These are phyloP conservation scores for Tetragonisca angustula DNA, from an alignment of 2,888 invertebrate species.

Conservation along the genomic window DNA sequence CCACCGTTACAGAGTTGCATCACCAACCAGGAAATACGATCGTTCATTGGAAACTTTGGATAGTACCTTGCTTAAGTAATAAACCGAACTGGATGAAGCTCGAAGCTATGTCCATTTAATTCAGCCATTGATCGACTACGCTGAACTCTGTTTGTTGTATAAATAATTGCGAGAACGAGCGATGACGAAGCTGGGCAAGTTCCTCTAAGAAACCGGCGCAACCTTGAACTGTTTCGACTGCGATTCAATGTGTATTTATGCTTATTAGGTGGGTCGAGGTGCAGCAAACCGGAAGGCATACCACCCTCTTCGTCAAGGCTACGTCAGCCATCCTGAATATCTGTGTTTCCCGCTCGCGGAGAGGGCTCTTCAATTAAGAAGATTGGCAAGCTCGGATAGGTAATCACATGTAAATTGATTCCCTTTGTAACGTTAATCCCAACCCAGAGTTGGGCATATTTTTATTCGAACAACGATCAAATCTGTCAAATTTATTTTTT, in stretches of 20 bases:
- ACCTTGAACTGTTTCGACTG: background rate
- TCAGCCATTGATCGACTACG: no score
- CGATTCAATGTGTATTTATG: constrained; percentile 15
- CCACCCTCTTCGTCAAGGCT: constrained; percentile 47
- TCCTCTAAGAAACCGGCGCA: background rate
- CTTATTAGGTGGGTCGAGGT: constrained; percentile 12
- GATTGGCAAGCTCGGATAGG: constrained; percentile 53
- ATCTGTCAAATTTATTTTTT: no score
- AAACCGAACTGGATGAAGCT: no score
- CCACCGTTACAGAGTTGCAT: no score
- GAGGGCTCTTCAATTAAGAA: constrained; percentile 57
- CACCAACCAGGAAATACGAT: no score
- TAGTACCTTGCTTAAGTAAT: no score
- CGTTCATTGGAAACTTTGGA: no score
- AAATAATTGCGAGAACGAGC: no score
- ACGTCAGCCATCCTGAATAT: constrained; percentile 59
- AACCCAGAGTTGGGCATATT: no score
- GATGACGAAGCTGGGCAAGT: background rate
- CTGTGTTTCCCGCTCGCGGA: constrained; percentile 47
- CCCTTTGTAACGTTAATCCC: constrained; percentile 16
- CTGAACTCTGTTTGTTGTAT: no score
- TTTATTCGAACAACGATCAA: no score
- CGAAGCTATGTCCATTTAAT: no score
- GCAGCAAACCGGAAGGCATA: constrained; percentile 39
- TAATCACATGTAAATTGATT: constrained; percentile 56